Conservation (phyloP, 2,113 vertebrate genomes). For the Tor tambroides region DNA sequence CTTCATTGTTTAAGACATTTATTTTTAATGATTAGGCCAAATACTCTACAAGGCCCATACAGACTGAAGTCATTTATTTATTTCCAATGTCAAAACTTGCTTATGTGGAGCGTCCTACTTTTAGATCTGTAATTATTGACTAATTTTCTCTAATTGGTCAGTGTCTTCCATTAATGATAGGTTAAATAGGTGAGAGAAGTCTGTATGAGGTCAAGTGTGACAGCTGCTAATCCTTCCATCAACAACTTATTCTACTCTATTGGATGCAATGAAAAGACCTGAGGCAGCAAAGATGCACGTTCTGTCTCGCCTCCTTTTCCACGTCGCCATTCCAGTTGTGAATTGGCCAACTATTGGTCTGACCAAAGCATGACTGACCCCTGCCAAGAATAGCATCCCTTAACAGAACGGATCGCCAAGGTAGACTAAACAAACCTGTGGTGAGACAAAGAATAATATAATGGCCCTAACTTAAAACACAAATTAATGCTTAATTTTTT, state of each 20-base stretch:
- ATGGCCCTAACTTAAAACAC: conserved; percentile 20
- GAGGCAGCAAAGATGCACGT: conserved; percentile 58
- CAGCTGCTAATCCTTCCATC: conserved; percentile 28
- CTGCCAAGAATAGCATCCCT: conserved; percentile 61
- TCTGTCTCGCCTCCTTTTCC: conserved; percentile 52
- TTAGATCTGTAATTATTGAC: background rate
- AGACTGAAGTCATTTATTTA: conserved; percentile 47
- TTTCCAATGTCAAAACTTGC: conserved; percentile 25
- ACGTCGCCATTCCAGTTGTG: conserved; percentile 57
- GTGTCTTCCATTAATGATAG: background rate
- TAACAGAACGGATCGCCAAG: conserved; percentile 47
- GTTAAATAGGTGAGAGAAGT: background rate
- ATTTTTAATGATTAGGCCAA: conserved; percentile 19
- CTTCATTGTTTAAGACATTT: conserved; percentile 31
- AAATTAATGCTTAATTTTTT: background rate
- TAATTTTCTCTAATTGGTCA: background rate
- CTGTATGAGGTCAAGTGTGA: conserved; percentile 15
- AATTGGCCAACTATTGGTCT: conserved; percentile 59
- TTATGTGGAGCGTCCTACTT: background rate
- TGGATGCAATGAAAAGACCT: conserved; percentile 42
- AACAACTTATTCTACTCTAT: conserved; percentile 30
- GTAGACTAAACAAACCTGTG: conserved; percentile 60
- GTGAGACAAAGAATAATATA: conserved; percentile 44
- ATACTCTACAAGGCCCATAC: background rate
- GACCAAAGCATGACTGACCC: conserved; percentile 60